A percentile compares a stretch with the other conserved stretches of the same genome.
phyloP scores from a whole-genome alignment of 2,113 vertebrate species.

The Deroptyus accipitrinus region DNA sequence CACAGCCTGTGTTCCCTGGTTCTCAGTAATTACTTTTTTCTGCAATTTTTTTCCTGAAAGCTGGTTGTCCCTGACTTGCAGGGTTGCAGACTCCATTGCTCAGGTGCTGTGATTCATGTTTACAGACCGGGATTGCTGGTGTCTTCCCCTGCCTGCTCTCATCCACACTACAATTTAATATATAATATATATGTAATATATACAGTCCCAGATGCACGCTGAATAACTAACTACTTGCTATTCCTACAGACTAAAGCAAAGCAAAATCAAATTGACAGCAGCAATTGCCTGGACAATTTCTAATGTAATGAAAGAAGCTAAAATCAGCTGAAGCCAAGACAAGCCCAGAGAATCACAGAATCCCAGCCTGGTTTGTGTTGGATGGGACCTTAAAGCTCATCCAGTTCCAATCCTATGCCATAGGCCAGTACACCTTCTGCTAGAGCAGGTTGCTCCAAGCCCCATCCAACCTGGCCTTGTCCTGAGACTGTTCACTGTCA shows the following conservation, averaged over 20 bases:
- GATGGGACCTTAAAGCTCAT: not conserved
- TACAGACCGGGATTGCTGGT: not conserved
- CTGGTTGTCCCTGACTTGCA: not conserved
- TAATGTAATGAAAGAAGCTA: not conserved
- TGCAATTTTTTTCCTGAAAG: not conserved
- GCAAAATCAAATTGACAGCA: not conserved
- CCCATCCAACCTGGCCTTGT: not conserved
- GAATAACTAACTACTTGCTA: not conserved
- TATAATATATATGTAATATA: not conserved
- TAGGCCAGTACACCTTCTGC: not conserved
- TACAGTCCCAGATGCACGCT: not conserved
- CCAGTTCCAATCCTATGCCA: not conserved
- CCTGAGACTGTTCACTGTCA: not conserved
- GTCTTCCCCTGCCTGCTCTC: not conserved
- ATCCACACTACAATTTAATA: not conserved
- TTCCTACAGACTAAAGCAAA: not conserved
- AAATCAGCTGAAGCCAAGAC: not conserved
- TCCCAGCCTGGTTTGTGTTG: not conserved
- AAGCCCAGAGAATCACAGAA: not conserved
- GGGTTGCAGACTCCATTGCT: not conserved
- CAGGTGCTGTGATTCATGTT: not conserved
- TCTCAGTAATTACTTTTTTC: not conserved
- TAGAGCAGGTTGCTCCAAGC: not conserved
- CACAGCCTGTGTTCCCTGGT: not conserved
- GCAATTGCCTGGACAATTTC: not conserved